phyloP scores from a whole-genome alignment of 2,888 invertebrate species.

The Leucophora obtusa region DNA sequence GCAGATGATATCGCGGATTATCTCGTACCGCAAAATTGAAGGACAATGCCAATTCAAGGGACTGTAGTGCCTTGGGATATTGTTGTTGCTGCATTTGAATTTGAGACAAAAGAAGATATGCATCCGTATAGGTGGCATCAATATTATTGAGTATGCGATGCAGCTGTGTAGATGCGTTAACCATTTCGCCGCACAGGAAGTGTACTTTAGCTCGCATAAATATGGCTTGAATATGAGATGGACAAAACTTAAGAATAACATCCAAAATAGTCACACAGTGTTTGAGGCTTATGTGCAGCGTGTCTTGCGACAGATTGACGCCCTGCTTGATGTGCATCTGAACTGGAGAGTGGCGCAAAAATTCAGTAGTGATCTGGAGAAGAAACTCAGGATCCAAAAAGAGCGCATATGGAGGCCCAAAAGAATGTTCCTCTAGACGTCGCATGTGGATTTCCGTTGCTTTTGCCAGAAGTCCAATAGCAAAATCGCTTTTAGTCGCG shows the following conservation, averaged over 20 bases:
- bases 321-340: constrained; percentile 77
- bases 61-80: constrained; percentile 89
- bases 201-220: constrained; percentile 88
- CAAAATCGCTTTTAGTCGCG: constrained; percentile 80
- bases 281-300: constrained; percentile 80
- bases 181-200: constrained; percentile 88
- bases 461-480: constrained; percentile 82
- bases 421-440: constrained; percentile 81
- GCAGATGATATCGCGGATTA: constrained; percentile 92
- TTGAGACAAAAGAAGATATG: constrained; percentile 91
- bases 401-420: constrained; percentile 87
- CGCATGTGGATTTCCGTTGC: constrained; percentile 82
- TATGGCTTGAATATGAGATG: constrained; percentile 85
- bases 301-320: constrained; percentile 74
- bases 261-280: constrained; percentile 85
- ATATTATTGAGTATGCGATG: constrained; percentile 86
- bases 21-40: constrained; percentile 95
- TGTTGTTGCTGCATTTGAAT: constrained; percentile 86
- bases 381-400: constrained; percentile 92
- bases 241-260: constrained; percentile 87
- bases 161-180: constrained; percentile 85
- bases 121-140: constrained; percentile 89
- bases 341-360: constrained; percentile 86
- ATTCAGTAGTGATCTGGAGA: constrained; percentile 87
- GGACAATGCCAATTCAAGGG: constrained; percentile 92